phyloP scores from a whole-genome alignment of 2,888 invertebrate genomes.

The Habrosyne pyritoides region DNA sequence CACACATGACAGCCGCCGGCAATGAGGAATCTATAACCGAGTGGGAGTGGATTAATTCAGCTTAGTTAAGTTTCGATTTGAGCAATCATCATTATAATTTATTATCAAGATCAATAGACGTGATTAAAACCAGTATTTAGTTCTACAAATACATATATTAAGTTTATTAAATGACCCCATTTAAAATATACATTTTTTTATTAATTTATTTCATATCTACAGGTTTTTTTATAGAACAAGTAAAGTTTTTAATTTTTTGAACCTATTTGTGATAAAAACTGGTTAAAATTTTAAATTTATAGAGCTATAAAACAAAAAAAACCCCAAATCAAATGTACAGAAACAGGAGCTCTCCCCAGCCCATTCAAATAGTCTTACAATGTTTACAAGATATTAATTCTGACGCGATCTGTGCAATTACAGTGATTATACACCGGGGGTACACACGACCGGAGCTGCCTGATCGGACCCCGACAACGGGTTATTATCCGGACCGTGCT shows the following conservation, averaged over 20 bases:
- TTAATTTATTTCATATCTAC: too few species aligned
- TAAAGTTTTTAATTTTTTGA: too few species aligned
- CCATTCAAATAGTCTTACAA: constrained; percentile 16
- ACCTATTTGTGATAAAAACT: too few species aligned
- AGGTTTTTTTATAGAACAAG: too few species aligned
- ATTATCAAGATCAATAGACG: neutral
- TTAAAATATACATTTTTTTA: neutral
- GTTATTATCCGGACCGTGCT: constrained; percentile 17
- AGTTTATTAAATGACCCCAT: neutral
- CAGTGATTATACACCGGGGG: constrained; percentile 31
- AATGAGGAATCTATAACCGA: neutral
- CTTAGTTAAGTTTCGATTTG: constrained; percentile 5
- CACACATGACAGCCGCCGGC: constrained; percentile 6
- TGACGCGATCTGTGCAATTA: constrained; percentile 39
- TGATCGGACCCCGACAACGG: constrained; percentile 15
- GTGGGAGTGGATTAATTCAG: constrained; percentile 1
- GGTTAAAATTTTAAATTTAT: too few species aligned
- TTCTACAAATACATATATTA: neutral
- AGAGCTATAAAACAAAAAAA: too few species aligned
- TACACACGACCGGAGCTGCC: constrained; percentile 12
- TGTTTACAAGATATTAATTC: constrained; percentile 36
- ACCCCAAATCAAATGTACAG: neutral
- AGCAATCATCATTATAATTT: constrained; percentile 2
- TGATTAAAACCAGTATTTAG: neutral
- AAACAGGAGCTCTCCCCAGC: neutral